phyloP scores from a whole-genome alignment of 64 coral and sea anemone genomes.

The Montipora sp. region DNA sequence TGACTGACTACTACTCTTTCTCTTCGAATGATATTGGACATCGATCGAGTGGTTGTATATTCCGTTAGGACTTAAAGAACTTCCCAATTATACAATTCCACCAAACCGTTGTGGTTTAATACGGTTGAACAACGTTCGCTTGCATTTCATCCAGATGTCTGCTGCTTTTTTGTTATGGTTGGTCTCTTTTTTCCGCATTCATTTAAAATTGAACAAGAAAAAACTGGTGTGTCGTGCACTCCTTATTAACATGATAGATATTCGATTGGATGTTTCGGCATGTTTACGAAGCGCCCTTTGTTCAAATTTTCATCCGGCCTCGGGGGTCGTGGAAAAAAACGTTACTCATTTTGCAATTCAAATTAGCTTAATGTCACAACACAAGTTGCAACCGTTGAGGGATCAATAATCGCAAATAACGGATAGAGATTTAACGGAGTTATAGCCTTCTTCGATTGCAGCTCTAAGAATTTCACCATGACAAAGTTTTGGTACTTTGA shows the following conservation, averaged over 20 bases:
- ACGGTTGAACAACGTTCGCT: too few relatives aligned
- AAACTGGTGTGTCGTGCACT: neutral
- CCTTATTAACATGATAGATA: constrained; percentile 6
- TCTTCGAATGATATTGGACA: neutral
- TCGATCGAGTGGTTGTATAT: neutral
- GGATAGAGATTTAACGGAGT: neutral
- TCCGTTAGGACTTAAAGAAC: neutral
- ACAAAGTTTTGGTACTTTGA: neutral
- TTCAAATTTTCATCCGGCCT: neutral
- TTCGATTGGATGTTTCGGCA: neutral
- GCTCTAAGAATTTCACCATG: neutral
- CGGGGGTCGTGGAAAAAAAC: neutral
- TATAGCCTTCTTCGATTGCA: neutral
- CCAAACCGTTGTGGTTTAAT: neutral
- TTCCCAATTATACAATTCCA: neutral
- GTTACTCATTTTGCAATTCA: constrained; percentile 54
- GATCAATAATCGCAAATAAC: constrained; percentile 15
- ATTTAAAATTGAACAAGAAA: neutral
- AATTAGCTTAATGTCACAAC: constrained; percentile 40
- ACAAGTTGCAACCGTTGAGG: neutral
- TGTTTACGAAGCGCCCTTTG: constrained; percentile 7
- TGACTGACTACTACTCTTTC: neutral
- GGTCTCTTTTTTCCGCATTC: constrained; percentile 40
- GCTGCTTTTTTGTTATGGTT: neutral
- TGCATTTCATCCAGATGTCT: too few relatives aligned